Percentiles rank a stretch among this genome's conserved stretches.
phyloP scores from a whole-genome alignment of 2,888 invertebrate species.

The Sarcophaga variegata region DNA sequence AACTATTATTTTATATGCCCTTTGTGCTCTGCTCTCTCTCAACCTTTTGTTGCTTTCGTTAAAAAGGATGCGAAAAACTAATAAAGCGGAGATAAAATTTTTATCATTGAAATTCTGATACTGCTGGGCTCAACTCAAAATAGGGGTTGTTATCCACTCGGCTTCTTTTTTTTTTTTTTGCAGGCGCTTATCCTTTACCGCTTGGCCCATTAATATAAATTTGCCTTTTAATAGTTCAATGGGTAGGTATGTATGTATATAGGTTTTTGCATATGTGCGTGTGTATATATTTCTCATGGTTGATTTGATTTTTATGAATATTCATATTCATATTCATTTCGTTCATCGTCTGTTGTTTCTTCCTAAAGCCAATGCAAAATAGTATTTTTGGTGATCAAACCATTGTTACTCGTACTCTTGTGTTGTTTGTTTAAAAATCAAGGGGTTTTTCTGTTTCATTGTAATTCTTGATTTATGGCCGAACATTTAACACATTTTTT shows the following conservation, averaged over 20 bases:
- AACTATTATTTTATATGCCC: no score
- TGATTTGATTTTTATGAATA: conserved; percentile 68
- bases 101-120: conserved; percentile 32
- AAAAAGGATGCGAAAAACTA: conserved; percentile 38
- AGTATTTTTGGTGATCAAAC: conserved; percentile 21
- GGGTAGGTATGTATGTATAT: conserved; percentile 23
- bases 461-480: conserved; percentile 72
- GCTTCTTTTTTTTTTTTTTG: conserved; percentile 23
- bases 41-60: conserved; percentile 34
- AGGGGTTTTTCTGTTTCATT: conserved; percentile 53
- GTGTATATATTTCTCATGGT: conserved; percentile 22
- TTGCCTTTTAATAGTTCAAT: conserved; percentile 78
- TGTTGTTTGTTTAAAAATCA: conserved; percentile 36
- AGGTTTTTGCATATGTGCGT: conserved; percentile 44
- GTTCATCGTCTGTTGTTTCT: conserved; percentile 13
- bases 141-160: conserved; percentile 37
- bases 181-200: conserved; percentile 26
- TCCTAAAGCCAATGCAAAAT: conserved; percentile 1
- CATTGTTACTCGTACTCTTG: conserved; percentile 13
- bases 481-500: conserved; percentile 71
- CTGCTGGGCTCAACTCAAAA: conserved; percentile 9
- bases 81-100: conserved; percentile 54
- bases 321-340: conserved; percentile 59
- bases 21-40: not conserved
- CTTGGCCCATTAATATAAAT: conserved; percentile 73